A percentile compares a stretch with the other conserved stretches of the same genome.
phyloP scores from a whole-genome alignment of 2,113 vertebrate species.

The Porphyrio hochstetteri region DNA sequence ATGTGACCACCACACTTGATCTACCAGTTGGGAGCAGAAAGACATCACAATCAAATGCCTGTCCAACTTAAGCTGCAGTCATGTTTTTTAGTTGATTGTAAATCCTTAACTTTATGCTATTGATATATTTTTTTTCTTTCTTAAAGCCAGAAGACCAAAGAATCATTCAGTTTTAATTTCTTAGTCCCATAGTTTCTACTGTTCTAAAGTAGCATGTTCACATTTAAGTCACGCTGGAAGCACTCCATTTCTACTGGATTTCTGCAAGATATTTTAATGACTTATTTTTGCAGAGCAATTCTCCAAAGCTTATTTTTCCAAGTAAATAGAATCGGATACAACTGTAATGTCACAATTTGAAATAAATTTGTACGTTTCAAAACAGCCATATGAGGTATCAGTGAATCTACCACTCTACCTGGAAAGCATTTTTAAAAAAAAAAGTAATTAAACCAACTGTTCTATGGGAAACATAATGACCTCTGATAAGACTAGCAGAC shows the following conservation, averaged over 20 bases:
- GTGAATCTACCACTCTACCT: accelerated
- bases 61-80: neutral
- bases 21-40: neutral
- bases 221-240: neutral
- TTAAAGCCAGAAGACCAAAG: neutral
- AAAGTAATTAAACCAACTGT: neutral
- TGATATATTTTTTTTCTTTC: neutral
- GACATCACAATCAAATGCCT: accelerated
- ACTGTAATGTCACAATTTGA: neutral
- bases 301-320: neutral
- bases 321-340: neutral
- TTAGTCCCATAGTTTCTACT: neutral
- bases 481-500: neutral
- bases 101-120: neutral
- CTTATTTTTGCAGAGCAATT: neutral
- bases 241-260: neutral
- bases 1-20: neutral
- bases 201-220: neutral
- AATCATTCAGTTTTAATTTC: neutral
- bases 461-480: neutral
- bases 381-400: neutral
- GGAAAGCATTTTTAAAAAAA: neutral
- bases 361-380: neutral
- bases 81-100: accelerated
- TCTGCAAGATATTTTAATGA: neutral